phyloP scores from a whole-genome alignment of 2,888 invertebrate genomes.

The Auanema sp. region DNA sequence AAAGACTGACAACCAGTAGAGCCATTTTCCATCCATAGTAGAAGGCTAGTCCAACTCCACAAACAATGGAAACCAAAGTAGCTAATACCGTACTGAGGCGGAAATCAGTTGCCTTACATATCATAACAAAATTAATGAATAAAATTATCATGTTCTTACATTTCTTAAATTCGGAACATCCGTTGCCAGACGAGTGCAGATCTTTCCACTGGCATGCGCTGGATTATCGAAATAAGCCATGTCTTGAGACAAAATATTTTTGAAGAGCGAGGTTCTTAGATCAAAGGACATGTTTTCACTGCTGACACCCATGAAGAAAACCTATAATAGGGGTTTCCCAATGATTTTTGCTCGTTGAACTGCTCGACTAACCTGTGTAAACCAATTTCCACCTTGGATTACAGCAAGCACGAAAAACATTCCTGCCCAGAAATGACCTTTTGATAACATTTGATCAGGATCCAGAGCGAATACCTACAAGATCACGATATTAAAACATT shows the following conservation, averaged over 20 bases:
- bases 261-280: slow-evolving; percentile 65
- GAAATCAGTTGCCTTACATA: slow-evolving; percentile 65
- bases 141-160: slow-evolving; percentile 16
- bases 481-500: neutral
- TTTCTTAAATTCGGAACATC: slow-evolving; percentile 67
- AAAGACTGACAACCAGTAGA: slow-evolving; percentile 65
- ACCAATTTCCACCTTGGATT: slow-evolving; percentile 64
- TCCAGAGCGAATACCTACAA: neutral
- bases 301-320: slow-evolving; percentile 63
- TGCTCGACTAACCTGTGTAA: slow-evolving; percentile 50
- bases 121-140: neutral
- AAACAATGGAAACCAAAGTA: slow-evolving; percentile 56
- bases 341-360: neutral
- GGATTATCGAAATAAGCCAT: slow-evolving; percentile 67
- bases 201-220: slow-evolving; percentile 65
- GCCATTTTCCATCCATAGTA: slow-evolving; percentile 68
- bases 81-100: slow-evolving; percentile 65
- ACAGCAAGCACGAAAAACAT: slow-evolving; percentile 64
- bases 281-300: slow-evolving; percentile 65
- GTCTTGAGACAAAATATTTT: slow-evolving; percentile 66
- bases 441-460: slow-evolving; percentile 58
- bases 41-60: slow-evolving; percentile 64
- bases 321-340: slow-evolving; percentile 20
- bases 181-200: slow-evolving; percentile 66
- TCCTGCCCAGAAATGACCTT: slow-evolving; percentile 67